Evolutionary conservation across 2,113 vertebrate species (phyloP).

Genomic region (Nyctereutes procyonoides): DNA sequence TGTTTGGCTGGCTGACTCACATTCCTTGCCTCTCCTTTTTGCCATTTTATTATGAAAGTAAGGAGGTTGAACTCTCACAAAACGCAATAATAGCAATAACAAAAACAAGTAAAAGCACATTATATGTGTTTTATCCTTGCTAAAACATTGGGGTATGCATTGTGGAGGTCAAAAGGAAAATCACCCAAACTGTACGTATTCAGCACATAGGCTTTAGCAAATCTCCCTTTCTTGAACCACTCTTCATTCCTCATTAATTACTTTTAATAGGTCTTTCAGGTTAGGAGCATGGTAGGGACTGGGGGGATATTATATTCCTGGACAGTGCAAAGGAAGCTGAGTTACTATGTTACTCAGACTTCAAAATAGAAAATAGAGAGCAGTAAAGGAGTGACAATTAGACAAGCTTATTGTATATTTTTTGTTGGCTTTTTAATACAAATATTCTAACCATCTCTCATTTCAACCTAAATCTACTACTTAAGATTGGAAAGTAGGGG

Average conservation of each 20-base stretch:
- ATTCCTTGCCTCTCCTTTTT: conserved; percentile 66
- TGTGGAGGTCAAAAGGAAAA: not conserved
- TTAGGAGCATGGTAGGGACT: not conserved
- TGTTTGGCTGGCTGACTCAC: conserved; percentile 78
- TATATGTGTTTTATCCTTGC: not conserved
- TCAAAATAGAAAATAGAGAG: conserved; percentile 47
- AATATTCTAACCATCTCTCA: conserved; percentile 36
- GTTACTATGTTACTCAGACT: conserved; percentile 13
- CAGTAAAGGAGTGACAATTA: not conserved
- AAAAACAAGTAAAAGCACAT: not conserved
- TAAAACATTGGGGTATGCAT: not conserved
- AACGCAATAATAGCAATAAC: conserved; percentile 34
- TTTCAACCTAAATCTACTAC: not conserved
- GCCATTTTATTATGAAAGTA: conserved; percentile 68
- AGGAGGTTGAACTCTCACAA: conserved; percentile 49
- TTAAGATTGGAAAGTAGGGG: conserved; percentile 9
- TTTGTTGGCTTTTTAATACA: conserved; percentile 52
- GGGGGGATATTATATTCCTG: not conserved
- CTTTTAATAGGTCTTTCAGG: conserved; percentile 42
- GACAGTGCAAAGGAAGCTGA: conserved; percentile 32
- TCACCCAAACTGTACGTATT: not conserved
- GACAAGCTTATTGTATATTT: not conserved
- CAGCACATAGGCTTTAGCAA: not conserved
- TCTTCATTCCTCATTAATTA: conserved; percentile 32
- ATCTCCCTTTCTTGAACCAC: not conserved